phyloP scores from a whole-genome alignment of 1,140 invertebrate genomes.

The Tetramorium parvispinum region DNA sequence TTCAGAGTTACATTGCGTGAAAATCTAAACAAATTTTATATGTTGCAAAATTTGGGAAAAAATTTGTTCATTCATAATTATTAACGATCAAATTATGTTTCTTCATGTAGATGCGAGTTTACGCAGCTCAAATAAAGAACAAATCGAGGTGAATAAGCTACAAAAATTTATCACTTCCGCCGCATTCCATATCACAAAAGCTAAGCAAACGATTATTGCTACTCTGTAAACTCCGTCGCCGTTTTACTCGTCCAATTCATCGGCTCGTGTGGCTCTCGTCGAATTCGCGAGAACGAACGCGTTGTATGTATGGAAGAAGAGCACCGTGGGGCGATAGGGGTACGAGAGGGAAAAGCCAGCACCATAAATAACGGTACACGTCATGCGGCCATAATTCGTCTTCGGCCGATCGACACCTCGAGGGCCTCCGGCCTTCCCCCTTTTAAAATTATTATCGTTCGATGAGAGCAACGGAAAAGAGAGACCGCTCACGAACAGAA shows the following conservation, averaged over 20 bases:
- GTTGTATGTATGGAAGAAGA: constrained; percentile 31
- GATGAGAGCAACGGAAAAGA: constrained; percentile 46
- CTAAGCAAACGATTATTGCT: constrained; percentile 41
- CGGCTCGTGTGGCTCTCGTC: constrained; percentile 24
- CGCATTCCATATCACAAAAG: constrained; percentile 9
- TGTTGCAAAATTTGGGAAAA: not conserved
- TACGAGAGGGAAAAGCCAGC: not conserved
- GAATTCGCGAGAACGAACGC: constrained; percentile 42
- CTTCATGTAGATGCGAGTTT: not conserved
- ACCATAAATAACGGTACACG: constrained; percentile 75
- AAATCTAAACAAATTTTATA: not conserved
- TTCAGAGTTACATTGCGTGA: not conserved
- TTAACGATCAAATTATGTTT: not conserved
- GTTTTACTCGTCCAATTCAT: constrained; percentile 48
- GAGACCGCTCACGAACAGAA: constrained; percentile 29
- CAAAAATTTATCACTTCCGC: constrained; percentile 39
- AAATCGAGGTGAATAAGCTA: not conserved
- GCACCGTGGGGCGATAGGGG: constrained; percentile 40
- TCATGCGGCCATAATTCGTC: constrained; percentile 76
- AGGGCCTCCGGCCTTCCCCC: constrained; percentile 39
- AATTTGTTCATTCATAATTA: not conserved
- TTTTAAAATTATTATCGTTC: constrained; percentile 71
- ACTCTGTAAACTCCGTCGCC: constrained; percentile 11
- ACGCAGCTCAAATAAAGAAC: not conserved
- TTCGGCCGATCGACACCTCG: constrained; percentile 72